These are phyloP conservation scores for Lepidocyrtinus sp. DNA, from an alignment of 2,888 invertebrate genomes.

Conservation along the genomic window DNA sequence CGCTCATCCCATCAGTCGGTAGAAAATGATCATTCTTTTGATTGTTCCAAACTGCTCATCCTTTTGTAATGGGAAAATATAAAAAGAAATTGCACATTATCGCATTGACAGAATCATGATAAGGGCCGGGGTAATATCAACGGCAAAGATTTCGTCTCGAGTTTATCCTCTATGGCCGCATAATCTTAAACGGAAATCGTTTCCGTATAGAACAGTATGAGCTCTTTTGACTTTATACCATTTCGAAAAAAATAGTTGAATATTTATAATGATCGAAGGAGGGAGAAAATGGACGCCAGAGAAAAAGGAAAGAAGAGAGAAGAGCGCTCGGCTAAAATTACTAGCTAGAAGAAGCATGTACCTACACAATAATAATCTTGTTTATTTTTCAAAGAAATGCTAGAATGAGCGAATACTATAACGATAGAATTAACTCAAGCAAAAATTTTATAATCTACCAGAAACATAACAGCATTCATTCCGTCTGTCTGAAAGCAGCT, in stretches of 20 bases:
- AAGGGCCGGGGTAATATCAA: neutral
- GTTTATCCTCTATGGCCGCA: too few species aligned
- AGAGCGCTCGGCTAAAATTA: neutral
- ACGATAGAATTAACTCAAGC: neutral
- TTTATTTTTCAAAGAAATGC: neutral
- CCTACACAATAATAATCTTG: neutral
- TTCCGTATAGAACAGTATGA: too few species aligned
- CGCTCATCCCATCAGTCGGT: neutral
- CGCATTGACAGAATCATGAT: constrained; percentile 3
- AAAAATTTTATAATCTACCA: constrained; percentile 3
- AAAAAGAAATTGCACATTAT: constrained; percentile 8
- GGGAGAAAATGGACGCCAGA: neutral
- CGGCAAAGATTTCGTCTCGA: neutral
- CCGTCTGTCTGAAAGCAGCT: neutral
- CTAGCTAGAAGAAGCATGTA: neutral
- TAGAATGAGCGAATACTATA: neutral
- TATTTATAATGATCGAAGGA: neutral
- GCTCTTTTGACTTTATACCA: too few species aligned
- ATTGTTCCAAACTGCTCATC: too few species aligned
- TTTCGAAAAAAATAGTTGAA: too few species aligned
- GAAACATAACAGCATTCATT: constrained; percentile 2
- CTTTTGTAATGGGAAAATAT: neutral
- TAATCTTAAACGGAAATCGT: constrained; percentile 15
- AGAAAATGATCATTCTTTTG: too few species aligned
- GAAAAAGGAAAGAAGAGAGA: neutral